Base-by-base conservation (phyloP, 1,140 invertebrate species). In the Drosophila ambigua region DNA sequence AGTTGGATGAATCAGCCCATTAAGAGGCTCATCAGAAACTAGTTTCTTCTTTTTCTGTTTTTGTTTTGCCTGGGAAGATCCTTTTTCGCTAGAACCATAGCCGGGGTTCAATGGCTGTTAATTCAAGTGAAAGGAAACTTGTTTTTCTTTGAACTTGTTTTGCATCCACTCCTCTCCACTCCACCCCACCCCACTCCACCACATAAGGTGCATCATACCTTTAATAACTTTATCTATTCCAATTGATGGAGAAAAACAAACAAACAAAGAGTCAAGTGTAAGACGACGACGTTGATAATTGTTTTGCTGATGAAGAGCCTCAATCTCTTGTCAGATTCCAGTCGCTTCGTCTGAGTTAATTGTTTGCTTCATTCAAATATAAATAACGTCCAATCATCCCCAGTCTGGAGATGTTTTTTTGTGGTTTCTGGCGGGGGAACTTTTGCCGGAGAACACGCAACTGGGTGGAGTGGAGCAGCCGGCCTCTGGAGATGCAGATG, bases 111-210 rank as follows among this genome's bases (percentile, higher is more conserved):
- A 52, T 58, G 66, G 51, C 64, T 48, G 64, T 72, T 59, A 24
- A 52, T 4, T 55, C 58, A 44, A 59, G 80, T 79, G 72, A 84
- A 84, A 65, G 80, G 80, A 79, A 84, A 84, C 80, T 68, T 3
- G 80, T 83, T 81, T 81, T 83, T 46, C 52, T 44, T 54, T 8
- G 66, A 69, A 69, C 64, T 69, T 69, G 64, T 69, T 69, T 69
- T 57, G 66, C 64, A 69, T 69, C 68, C 8, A 35, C 31, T 35
- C 31, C 31, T 0, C 31, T 9, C 31, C 8, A 3, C 9, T 1
- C 7, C 31, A 5, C 11, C 4, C 35, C 35, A 13, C 35, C 0
- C 16, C 16, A 16, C 16, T 13, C 35, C 35, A 13, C 35, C 0
- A 3, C 35, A 39, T 11, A 39, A 39, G 35, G 11, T 39, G 35